phyloP scores from a whole-genome alignment of 2,113 vertebrate genomes.

The Labrus mixtus region DNA sequence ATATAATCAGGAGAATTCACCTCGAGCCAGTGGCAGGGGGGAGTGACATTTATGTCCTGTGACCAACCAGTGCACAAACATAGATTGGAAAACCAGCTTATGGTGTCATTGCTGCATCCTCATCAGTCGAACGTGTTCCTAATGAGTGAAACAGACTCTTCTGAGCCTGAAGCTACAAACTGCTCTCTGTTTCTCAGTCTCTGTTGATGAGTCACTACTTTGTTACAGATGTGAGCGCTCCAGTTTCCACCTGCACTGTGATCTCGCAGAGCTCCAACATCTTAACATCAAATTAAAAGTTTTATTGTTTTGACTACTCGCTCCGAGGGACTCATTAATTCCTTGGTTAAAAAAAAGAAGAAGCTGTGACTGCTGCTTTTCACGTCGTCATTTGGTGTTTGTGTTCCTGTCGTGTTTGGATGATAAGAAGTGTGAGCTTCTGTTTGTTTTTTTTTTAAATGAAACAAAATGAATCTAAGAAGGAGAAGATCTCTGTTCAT shows the following conservation, averaged over 20 bases:
- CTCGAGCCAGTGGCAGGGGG: too few relatives aligned
- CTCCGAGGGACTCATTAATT: neutral
- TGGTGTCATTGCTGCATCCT: too few relatives aligned
- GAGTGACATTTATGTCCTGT: too few relatives aligned
- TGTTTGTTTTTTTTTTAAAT: neutral
- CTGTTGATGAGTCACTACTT: neutral
- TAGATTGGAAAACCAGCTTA: too few relatives aligned
- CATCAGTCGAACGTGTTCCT: too few relatives aligned
- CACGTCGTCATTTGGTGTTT: neutral
- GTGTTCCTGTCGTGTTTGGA: neutral
- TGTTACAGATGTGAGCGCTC: neutral
- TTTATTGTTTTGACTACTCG: conserved; percentile 13
- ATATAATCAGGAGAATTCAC: too few relatives aligned
- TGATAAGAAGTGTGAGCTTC: neutral
- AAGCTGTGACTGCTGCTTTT: neutral
- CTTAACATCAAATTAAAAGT: neutral
- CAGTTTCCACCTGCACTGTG: neutral
- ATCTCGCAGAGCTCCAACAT: neutral
- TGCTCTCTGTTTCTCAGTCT: too few relatives aligned
- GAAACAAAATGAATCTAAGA: neutral
- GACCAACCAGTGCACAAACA: too few relatives aligned
- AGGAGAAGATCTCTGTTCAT: too few relatives aligned
- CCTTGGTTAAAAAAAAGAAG: neutral
- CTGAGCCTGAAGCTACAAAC: too few relatives aligned
- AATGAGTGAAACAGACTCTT: too few relatives aligned